Evolutionary conservation across 2,797 vertebrate genomes (phyloP).

Genomic region (Kryptolebias ocellatus): DNA sequence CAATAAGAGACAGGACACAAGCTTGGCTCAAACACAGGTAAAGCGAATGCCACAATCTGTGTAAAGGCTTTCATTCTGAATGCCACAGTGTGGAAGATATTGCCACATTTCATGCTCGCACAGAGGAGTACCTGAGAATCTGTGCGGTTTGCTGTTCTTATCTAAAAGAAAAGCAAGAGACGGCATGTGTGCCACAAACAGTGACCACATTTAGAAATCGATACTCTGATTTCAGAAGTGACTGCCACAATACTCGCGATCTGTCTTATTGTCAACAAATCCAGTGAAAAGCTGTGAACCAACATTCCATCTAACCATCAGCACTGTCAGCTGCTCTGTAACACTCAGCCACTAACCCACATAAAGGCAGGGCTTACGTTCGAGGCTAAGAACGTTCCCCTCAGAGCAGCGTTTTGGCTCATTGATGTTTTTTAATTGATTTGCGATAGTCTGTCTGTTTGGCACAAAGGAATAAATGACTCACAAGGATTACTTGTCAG

Average conservation of each 20-base stretch:
- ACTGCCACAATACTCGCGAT: background rate
- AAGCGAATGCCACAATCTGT: slow-evolving; percentile 40
- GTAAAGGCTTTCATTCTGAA: slow-evolving; percentile 40
- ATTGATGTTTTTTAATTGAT: slow-evolving; percentile 4
- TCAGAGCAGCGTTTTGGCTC: background rate
- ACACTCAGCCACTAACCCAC: background rate
- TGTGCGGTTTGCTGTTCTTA: slow-evolving; percentile 32
- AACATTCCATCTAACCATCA: slow-evolving; percentile 1
- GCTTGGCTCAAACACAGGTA: slow-evolving; percentile 44
- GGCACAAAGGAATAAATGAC: background rate
- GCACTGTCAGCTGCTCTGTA: background rate
- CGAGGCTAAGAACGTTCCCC: background rate
- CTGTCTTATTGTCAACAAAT: slow-evolving; percentile 12
- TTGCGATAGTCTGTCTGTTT: background rate
- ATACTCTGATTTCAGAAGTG: slow-evolving; percentile 4
- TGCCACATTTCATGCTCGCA: slow-evolving; percentile 45
- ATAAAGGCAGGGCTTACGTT: slow-evolving; percentile 10
- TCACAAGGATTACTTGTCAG: background rate
- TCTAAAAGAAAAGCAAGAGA: slow-evolving; percentile 17
- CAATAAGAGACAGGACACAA: slow-evolving; percentile 59
- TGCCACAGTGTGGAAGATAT: slow-evolving; percentile 37
- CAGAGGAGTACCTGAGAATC: slow-evolving; percentile 33
- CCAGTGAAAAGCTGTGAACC: background rate
- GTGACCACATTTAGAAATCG: slow-evolving; percentile 8
- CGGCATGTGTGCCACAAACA: slow-evolving; percentile 3